Base-by-base conservation (phyloP, 2,888 invertebrate species). In the Athalia rosae region DNA sequence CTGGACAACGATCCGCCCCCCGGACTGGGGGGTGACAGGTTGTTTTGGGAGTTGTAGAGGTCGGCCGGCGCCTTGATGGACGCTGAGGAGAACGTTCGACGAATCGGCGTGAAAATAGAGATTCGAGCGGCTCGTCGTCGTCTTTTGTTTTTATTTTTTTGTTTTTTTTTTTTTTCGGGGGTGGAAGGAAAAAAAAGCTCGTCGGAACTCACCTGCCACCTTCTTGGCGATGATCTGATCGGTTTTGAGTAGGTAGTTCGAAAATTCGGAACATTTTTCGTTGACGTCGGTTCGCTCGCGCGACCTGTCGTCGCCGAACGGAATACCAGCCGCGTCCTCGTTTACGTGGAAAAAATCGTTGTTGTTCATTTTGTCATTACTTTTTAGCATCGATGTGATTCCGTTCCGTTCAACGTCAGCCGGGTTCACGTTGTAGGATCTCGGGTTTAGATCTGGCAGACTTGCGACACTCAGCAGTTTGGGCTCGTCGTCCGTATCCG, bases 1-100 rank as follows among this genome's bases (percentile, higher is more conserved):
- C 89, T 89, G 61, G 89, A 88, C 76, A 87, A 79, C 9, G 89
- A 89, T 80, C 87, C 87, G 58, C 85, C 85, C 45, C 69, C 76
- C n/a, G 74, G 74, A 50, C 74, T 74, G 0, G 74, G 61, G 2
- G 74, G 74, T n/a, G 48, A 8, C 3, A 15, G 58, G 6, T 50
- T 66, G 50, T 76, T 56, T 9, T 66, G 56, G 2, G 41, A n/a
- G 3, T 1, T 11, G 41, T 63, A 61, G 47, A 13, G 48, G 43
- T 15, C 61, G 11, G 7, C 9, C 43, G 73, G 73, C 13, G n/a
- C 58, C 9, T 11, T 59, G 11, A 73, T 45, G 5, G 58, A 58
- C 1, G 28, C 58, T 74, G 11, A 4, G 58, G 56, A 48, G 11
- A 67, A 48, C 9, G 1, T 3, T 5, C 28, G 28, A 9, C 4